Conservation (phyloP, 2,888 invertebrate species). For the Sesia bembeciformis region DNA sequence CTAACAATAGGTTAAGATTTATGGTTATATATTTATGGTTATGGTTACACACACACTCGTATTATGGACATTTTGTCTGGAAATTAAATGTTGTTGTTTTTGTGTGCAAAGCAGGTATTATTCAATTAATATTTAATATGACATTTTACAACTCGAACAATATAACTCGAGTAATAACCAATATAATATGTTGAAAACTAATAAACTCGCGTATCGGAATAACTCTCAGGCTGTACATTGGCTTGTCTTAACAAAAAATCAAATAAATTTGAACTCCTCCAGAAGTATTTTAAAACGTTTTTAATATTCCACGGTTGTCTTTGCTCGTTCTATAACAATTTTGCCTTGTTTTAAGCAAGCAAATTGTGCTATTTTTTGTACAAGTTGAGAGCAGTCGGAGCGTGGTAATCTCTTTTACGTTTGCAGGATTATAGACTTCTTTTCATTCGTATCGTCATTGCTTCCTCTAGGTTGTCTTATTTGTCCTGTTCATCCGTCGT, state of each 20-base stretch:
- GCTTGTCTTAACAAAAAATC: conserved; percentile 56
- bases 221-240: conserved; percentile 3
- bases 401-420: conserved; percentile 71
- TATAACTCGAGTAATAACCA: too few relatives aligned
- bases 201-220: too few relatives aligned
- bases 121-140: too few relatives aligned
- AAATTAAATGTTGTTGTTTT: too few relatives aligned
- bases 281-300: conserved; percentile 63
- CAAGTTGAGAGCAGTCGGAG: conserved; percentile 68
- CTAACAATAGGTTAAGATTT: too few relatives aligned
- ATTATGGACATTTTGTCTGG: too few relatives aligned
- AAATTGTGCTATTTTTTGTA: conserved; percentile 65
- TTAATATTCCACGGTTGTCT: conserved; percentile 67
- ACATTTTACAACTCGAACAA: too few relatives aligned
- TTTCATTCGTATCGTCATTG: conserved; percentile 60
- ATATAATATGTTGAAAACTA: too few relatives aligned
- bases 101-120: too few relatives aligned
- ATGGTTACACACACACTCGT: too few relatives aligned
- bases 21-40: too few relatives aligned
- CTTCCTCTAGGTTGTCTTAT: conserved; percentile 47
- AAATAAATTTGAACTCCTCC: conserved; percentile 49
- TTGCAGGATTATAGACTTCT: conserved; percentile 57
- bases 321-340: conserved; percentile 58
- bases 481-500: conserved; percentile 16
- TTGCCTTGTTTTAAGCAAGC: conserved; percentile 57